Conservation (phyloP, 2,888 invertebrate genomes). For the Isoperla grammatica region DNA sequence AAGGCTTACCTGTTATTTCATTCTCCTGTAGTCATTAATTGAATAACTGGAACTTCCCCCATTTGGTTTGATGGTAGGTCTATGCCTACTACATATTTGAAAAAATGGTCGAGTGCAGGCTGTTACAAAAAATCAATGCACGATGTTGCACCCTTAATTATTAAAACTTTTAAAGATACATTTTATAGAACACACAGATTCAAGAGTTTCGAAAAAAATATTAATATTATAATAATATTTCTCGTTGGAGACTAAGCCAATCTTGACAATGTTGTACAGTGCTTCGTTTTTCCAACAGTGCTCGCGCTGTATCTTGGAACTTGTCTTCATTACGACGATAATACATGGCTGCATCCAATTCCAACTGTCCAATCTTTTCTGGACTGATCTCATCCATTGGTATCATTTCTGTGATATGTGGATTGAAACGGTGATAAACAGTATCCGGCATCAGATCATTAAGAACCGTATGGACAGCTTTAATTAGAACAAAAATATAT, state of each 20-base stretch:
- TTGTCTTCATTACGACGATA: slow-evolving; percentile 74
- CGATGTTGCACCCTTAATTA: too few species aligned
- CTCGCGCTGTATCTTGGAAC: slow-evolving; percentile 56
- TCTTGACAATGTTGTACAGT: slow-evolving; percentile 44
- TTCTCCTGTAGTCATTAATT: too few species aligned
- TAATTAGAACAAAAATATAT: not conserved
- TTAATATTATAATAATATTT: not conserved
- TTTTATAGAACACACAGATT: too few species aligned
- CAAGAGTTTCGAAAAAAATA: too few species aligned
- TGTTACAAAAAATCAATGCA: too few species aligned
- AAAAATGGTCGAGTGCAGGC: too few species aligned
- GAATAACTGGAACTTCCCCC: too few species aligned
- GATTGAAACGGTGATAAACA: slow-evolving; percentile 81
- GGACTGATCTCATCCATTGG: slow-evolving; percentile 75
- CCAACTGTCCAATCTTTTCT: slow-evolving; percentile 62
- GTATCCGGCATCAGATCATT: slow-evolving; percentile 68
- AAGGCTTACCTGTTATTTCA: too few species aligned
- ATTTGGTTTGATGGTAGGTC: too few species aligned
- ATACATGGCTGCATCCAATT: slow-evolving; percentile 73
- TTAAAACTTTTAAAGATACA: too few species aligned
- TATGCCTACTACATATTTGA: too few species aligned
- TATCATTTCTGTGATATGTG: slow-evolving; percentile 73
- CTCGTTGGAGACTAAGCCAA: slow-evolving; percentile 42
- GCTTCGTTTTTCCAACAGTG: slow-evolving; percentile 43
- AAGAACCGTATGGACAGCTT: slow-evolving; percentile 71